phyloP scores from a whole-genome alignment of 1,140 invertebrate species.

The Acromyrmex charruanus region DNA sequence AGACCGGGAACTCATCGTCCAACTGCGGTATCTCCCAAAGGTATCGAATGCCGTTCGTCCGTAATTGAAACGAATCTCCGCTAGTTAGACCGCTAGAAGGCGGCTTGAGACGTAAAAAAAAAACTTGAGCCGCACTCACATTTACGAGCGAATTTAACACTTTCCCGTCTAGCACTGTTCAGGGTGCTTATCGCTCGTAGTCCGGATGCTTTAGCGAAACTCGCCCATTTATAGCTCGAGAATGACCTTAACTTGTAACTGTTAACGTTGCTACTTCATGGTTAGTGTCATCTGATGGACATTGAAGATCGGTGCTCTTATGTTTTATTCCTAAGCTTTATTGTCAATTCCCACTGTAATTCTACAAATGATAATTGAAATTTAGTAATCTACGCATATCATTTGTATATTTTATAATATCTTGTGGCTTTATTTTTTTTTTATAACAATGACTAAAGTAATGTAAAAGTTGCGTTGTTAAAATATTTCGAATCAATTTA shows the following conservation, averaged over 20 bases:
- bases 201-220: slow-evolving; percentile 21
- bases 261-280: slow-evolving; percentile 34
- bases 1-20: not conserved
- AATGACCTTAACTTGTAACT: slow-evolving; percentile 50
- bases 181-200: slow-evolving; percentile 46
- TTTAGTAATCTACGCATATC: not conserved
- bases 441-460: not conserved
- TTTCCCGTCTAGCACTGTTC: slow-evolving; percentile 17
- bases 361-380: slow-evolving; percentile 21
- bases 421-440: not conserved
- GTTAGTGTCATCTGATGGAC: slow-evolving; percentile 24
- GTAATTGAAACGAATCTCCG: slow-evolving; percentile 56
- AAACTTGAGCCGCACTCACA: slow-evolving; percentile 17
- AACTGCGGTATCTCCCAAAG: slow-evolving; percentile 12
- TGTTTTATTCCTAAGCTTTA: not conserved
- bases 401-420: not conserved
- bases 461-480: not conserved
- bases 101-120: slow-evolving; percentile 27
- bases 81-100: slow-evolving; percentile 34
- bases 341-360: not conserved
- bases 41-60: not conserved
- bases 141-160: slow-evolving; percentile 57
- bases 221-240: slow-evolving; percentile 14
- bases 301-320: not conserved
- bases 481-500: not conserved